Base-by-base conservation (phyloP, 2,888 invertebrate species). In the Megaustenia siamemsis region DNA sequence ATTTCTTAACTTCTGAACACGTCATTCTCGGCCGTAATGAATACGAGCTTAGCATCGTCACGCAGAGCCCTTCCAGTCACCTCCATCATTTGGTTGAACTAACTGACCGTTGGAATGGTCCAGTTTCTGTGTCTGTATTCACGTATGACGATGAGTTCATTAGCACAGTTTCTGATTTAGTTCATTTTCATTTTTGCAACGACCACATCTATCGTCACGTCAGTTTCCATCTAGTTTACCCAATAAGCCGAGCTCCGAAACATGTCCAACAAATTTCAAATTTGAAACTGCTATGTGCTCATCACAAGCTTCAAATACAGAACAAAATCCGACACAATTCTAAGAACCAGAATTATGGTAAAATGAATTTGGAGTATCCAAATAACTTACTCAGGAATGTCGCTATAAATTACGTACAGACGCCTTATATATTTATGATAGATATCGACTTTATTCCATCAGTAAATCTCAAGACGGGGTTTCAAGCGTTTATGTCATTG, bases 401-500 rank as follows among this genome's bases (percentile, higher is more conserved):
- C 35, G 95, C 94, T n/a, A 91, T 95, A 12, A 92, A 93, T 85
- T 93, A 94, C 86, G 90, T 94, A 1, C 87, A 88, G n/a, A 94
- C 95, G 4, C 93, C 94, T 45, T 95, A 94, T 89, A 92, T 95
- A 53, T 92, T 95, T 60, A 94, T 95, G 40, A 90, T 94, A 60
- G 95, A 95, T 89, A 93, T 95, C 76, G 95, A 95, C 90, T 94
- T 95, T 94, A 83, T 95, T 45, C 95, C 95, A 3, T 95, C 93
- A 69, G 88, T 88, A 43, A 92, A 94, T 80, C 91, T 95, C 5
- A 90, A 94, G 60, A 87, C 90, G 84, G 89, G 91, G 60, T 94
- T 94, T 86, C 84, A 85, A 90, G 75, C 49, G 53, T 78, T 86
- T 40, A 66, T 88, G 83, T 80, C 69, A 75, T 18, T 84, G 24